Evolutionary conservation across 1,140 invertebrate genomes (phyloP).

Genomic region (Drosophila burlai): DNA sequence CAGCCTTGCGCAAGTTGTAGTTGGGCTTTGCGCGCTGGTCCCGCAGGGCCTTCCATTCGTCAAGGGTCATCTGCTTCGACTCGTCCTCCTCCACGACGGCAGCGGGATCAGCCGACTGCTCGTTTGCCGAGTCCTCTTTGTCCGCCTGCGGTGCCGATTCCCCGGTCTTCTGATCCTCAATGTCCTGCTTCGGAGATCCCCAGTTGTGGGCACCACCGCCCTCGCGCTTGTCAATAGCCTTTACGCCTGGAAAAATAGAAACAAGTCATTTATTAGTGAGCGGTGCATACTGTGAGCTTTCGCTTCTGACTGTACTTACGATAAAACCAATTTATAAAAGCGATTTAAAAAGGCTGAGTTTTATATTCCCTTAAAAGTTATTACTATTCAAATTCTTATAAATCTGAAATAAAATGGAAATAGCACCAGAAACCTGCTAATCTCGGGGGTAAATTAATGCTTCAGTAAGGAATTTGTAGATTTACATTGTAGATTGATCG

Average conservation of each 20-base stretch:
- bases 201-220: slow-evolving; percentile 97
- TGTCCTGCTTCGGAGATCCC: slow-evolving; percentile 96
- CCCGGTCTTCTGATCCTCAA: slow-evolving; percentile 88
- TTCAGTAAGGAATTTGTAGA: slow-evolving; percentile 7
- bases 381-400: not conserved
- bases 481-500: slow-evolving; percentile 3
- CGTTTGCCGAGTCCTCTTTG: slow-evolving; percentile 85
- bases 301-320: not conserved
- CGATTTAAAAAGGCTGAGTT: too few species aligned
- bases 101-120: slow-evolving; percentile 85
- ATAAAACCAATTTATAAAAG: not conserved
- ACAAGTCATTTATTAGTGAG: not conserved
- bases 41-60: slow-evolving; percentile 94
- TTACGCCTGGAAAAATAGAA: slow-evolving; percentile 88
- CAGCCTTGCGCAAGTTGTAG: slow-evolving; percentile 95
- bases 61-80: slow-evolving; percentile 92
- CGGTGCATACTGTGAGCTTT: not conserved
- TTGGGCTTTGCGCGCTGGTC: slow-evolving; percentile 91
- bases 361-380: not conserved
- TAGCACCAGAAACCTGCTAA: not conserved
- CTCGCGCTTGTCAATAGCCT: slow-evolving; percentile 96
- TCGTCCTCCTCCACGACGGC: slow-evolving; percentile 88
- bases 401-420: not conserved
- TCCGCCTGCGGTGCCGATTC: slow-evolving; percentile 81
- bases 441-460: slow-evolving; percentile 1